Conservation (phyloP, 2,797 vertebrate species). For the Lepilemur septentrionalis region DNA sequence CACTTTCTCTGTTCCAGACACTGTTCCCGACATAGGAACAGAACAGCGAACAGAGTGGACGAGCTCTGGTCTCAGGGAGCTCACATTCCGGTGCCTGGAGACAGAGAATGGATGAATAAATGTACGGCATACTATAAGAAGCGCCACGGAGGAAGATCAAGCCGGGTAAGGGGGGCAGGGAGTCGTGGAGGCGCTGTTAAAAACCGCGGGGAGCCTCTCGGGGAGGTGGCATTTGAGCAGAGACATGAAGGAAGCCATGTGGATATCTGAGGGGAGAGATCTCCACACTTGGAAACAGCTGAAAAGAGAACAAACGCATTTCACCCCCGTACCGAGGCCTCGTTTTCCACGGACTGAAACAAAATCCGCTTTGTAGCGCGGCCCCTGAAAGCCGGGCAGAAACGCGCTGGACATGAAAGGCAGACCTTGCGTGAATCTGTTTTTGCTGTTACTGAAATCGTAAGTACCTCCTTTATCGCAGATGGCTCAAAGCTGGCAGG, state of each 20-base stretch:
- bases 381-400: slow-evolving; percentile 58
- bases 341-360: slow-evolving; percentile 55
- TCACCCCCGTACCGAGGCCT: slow-evolving; percentile 36
- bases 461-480: slow-evolving; percentile 65
- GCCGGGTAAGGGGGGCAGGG: not conserved
- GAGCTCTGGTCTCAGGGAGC: not conserved
- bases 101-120: not conserved
- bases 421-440: slow-evolving; percentile 69
- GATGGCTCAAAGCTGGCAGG: slow-evolving; percentile 58
- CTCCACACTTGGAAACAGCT: slow-evolving; percentile 50
- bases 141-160: not conserved
- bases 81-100: not conserved
- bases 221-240: slow-evolving; percentile 1
- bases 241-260: slow-evolving; percentile 4
- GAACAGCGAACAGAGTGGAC: not conserved
- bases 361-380: slow-evolving; percentile 65
- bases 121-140: too few species aligned
- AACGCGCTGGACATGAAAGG: slow-evolving; percentile 63
- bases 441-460: slow-evolving; percentile 66
- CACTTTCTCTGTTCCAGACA: not conserved
- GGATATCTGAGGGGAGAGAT: slow-evolving; percentile 40
- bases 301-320: slow-evolving; percentile 35
- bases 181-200: not conserved
- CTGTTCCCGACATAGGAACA: not conserved
- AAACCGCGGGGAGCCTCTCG: not conserved